Percentiles rank a stretch among this genome's conserved stretches.
Evolutionary conservation across 2,888 invertebrate genomes (phyloP).

Genomic region (Steromphala cineraria): DNA sequence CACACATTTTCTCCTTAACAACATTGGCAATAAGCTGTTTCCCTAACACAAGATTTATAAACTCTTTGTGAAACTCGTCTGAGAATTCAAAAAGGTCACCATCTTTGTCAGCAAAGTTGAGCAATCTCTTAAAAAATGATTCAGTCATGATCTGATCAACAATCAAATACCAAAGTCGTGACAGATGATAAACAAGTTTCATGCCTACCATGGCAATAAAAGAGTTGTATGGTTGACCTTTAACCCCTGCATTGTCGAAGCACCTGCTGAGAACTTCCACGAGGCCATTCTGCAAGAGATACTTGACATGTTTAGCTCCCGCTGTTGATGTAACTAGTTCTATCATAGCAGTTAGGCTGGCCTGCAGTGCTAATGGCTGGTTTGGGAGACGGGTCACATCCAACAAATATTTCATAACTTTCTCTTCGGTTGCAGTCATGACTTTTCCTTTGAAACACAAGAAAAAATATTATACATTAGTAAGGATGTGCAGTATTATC

Average conservation of each 20-base stretch:
- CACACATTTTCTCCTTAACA: conserved; percentile 14
- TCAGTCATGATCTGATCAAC: neutral
- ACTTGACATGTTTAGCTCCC: conserved; percentile 38
- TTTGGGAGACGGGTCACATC: conserved; percentile 26
- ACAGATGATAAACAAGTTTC: conserved; percentile 37
- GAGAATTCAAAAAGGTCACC: conserved; percentile 33
- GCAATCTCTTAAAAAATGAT: conserved; percentile 27
- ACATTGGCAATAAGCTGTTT: conserved; percentile 51
- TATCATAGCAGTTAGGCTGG: neutral
- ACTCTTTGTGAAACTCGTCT: neutral
- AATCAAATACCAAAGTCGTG: conserved; percentile 29
- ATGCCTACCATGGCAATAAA: conserved; percentile 37
- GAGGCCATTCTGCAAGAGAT: conserved; percentile 38
- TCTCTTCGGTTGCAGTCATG: neutral
- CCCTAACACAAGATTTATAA: conserved; percentile 14
- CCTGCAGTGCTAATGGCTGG: conserved; percentile 36
- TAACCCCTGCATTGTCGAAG: conserved; percentile 17
- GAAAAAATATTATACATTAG: too few relatives aligned
- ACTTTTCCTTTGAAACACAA: too few relatives aligned
- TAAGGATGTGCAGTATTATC: too few relatives aligned
- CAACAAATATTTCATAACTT: conserved; percentile 34
- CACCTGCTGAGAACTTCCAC: neutral
- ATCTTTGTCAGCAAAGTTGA: conserved; percentile 38
- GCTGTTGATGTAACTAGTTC: neutral
- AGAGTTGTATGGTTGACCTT: neutral